These are phyloP conservation scores for Exaiptasia diaphana DNA, from an alignment of 64 coral and sea anemone species.

Conservation along the genomic window DNA sequence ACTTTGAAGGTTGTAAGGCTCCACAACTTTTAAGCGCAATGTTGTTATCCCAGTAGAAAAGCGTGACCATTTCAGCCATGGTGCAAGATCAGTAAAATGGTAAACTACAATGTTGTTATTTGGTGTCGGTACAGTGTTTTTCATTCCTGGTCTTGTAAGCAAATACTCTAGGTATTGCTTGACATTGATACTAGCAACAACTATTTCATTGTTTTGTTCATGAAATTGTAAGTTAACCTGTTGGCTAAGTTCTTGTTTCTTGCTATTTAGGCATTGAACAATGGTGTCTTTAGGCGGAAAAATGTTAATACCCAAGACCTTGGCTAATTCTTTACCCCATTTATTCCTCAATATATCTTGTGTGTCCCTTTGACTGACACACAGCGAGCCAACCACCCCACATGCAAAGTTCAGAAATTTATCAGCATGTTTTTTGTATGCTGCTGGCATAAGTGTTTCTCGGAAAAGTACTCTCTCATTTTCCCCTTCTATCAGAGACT, in stretches of 20 bases:
- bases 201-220: neutral
- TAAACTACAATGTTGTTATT: slow-evolving; percentile 2
- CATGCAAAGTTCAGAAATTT: no score
- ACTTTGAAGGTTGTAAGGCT: slow-evolving; percentile 63
- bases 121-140: slow-evolving; percentile 28
- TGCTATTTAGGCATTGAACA: slow-evolving; percentile 28
- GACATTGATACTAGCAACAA: slow-evolving; percentile 42
- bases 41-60: slow-evolving; percentile 45
- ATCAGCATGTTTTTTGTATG: no score
- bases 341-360: slow-evolving; percentile 60
- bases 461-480: no score
- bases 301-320: slow-evolving; percentile 37
- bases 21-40: slow-evolving; percentile 58
- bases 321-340: slow-evolving; percentile 35
- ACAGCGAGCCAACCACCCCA: no score
- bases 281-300: slow-evolving; percentile 40
- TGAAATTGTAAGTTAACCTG: slow-evolving; percentile 33
- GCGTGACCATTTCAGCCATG: slow-evolving; percentile 61
- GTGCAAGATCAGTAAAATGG: slow-evolving; percentile 31
- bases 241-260: slow-evolving; percentile 21
- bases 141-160: no score
- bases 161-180: slow-evolving; percentile 34
- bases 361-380: no score
- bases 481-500: no score
- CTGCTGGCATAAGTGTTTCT: no score